Evolutionary conservation across 2,113 vertebrate genomes (phyloP).

Genomic region (Alligator sinensis): DNA sequence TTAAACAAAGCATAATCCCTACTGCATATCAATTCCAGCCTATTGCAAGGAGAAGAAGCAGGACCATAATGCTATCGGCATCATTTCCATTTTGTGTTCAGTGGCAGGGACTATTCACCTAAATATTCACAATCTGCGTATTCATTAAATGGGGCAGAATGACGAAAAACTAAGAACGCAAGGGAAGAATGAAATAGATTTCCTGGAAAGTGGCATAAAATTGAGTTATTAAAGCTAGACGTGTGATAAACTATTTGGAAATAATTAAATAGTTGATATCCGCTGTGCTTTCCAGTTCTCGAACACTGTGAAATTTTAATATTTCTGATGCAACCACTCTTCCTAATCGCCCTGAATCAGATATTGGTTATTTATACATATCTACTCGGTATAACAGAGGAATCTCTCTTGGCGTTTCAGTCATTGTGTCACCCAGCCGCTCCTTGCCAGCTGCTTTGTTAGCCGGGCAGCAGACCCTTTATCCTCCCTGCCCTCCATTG

Average conservation of each 20-base stretch:
- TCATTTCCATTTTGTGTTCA: constrained; percentile 69
- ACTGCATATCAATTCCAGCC: constrained; percentile 79
- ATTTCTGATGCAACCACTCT: neutral
- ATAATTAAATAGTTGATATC: constrained; percentile 68
- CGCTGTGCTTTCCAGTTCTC: neutral
- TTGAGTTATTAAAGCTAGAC: constrained; percentile 55
- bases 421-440: constrained; percentile 17
- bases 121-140: constrained; percentile 41
- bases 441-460: constrained; percentile 37
- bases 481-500: neutral
- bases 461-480: constrained; percentile 34
- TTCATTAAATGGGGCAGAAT: constrained; percentile 65
- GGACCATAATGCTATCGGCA: constrained; percentile 58
- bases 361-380: neutral
- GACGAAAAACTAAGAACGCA: constrained; percentile 33
- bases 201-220: constrained; percentile 61
- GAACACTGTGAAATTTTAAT: neutral
- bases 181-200: constrained; percentile 63
- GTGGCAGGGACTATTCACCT: constrained; percentile 41
- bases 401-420: neutral
- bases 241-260: constrained; percentile 56
- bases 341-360: neutral
- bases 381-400: neutral
- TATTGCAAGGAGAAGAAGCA: constrained; percentile 56
- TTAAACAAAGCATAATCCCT: constrained; percentile 81